A percentile compares a stretch with the other conserved stretches of the same genome.
Evolutionary conservation across 2,113 vertebrate species (phyloP).

Genomic region (Isurus oxyrinchus): DNA sequence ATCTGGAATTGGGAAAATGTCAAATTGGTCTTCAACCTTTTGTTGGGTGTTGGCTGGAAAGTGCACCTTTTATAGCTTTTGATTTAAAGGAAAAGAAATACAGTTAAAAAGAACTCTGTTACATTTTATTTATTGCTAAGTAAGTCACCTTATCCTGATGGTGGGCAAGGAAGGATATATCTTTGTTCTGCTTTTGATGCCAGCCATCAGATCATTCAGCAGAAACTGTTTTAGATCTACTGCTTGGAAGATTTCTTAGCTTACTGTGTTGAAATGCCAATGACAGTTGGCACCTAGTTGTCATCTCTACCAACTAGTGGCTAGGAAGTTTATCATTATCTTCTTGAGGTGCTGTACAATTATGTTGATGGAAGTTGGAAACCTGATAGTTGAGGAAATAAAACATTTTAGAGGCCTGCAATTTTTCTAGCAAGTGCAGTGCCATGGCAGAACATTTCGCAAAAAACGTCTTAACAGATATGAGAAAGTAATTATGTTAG

Average conservation of each 20-base stretch:
- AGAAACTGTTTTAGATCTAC: background rate
- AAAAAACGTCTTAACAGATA: background rate
- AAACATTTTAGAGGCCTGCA: background rate
- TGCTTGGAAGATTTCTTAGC: background rate
- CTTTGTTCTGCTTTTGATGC: background rate
- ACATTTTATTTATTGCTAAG: background rate
- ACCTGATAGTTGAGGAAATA: constrained; percentile 1
- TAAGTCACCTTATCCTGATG: background rate
- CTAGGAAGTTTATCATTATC: background rate
- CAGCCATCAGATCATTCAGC: background rate
- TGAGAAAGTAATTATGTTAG: constrained; percentile 25
- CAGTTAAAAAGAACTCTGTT: background rate
- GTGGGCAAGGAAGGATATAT: background rate
- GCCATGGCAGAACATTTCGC: background rate
- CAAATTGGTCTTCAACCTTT: background rate
- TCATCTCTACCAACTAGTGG: background rate
- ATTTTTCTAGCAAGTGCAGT: background rate
- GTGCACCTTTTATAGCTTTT: background rate
- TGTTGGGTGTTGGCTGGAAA: background rate
- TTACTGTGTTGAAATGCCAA: constrained; percentile 19
- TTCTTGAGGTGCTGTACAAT: background rate
- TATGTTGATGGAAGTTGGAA: constrained; percentile 2
- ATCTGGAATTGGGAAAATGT: background rate
- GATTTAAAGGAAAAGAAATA: background rate
- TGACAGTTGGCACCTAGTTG: constrained; percentile 1